A percentile compares a stretch with the other conserved stretches of the same genome.
phyloP scores from a whole-genome alignment of 2,797 vertebrate species.

The Philypnodon macrostomus region DNA sequence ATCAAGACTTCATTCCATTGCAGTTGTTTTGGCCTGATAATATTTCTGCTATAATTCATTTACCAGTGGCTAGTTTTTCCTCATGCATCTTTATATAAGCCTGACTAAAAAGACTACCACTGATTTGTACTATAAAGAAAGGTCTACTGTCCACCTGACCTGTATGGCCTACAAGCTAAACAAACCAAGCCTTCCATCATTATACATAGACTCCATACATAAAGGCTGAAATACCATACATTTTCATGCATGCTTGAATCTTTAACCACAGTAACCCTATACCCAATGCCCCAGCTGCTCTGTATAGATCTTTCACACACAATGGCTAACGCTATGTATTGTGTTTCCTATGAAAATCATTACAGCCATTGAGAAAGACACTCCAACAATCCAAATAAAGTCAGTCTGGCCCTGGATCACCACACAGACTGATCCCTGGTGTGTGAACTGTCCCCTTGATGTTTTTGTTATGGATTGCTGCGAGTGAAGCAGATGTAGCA shows the following conservation, averaged over 20 bases:
- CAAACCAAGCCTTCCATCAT: too few species aligned
- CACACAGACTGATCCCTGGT: slow-evolving; percentile 14
- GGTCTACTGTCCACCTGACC: too few species aligned
- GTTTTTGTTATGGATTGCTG: slow-evolving; percentile 54
- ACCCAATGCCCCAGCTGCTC: slow-evolving; percentile 27
- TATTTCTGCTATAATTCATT: too few species aligned
- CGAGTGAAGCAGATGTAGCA: slow-evolving; percentile 39
- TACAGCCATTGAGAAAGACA: slow-evolving; percentile 10
- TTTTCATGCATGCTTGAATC: not conserved
- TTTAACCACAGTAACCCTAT: not conserved
- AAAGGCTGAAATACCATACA: too few species aligned
- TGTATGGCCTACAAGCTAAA: too few species aligned
- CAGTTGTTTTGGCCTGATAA: too few species aligned
- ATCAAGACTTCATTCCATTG: too few species aligned
- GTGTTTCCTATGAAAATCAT: slow-evolving; percentile 4
- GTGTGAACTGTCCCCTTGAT: slow-evolving; percentile 49
- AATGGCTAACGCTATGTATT: slow-evolving; percentile 11
- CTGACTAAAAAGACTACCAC: too few species aligned
- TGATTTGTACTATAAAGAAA: too few species aligned
- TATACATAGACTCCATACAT: too few species aligned
- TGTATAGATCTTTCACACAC: slow-evolving; percentile 21
- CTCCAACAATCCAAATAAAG: slow-evolving; percentile 2
- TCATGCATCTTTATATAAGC: too few species aligned
- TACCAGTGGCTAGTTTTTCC: too few species aligned
- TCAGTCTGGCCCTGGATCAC: slow-evolving; percentile 21